Conservation (phyloP, 1,140 invertebrate genomes). For the Cherax quadricarinatus region DNA sequence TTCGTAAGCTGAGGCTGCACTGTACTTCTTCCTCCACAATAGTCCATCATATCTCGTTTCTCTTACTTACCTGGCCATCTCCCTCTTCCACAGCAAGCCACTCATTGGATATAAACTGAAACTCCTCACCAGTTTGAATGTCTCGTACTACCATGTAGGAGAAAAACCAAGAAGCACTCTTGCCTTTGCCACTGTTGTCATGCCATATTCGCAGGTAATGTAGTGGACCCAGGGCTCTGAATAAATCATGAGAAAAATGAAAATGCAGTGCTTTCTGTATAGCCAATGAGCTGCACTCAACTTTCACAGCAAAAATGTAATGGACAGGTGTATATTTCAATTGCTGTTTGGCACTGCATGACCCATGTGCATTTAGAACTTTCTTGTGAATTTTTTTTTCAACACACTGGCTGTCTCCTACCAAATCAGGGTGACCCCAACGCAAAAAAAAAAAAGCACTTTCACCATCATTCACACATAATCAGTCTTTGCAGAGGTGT, state of each 20-base stretch:
- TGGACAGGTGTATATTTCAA: too few relatives aligned
- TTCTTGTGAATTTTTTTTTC: too few relatives aligned
- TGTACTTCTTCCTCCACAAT: too few relatives aligned
- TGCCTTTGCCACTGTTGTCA: constrained; percentile 80
- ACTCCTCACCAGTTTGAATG: constrained; percentile 79
- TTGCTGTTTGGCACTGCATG: too few relatives aligned
- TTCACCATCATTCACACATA: too few relatives aligned
- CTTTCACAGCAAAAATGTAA: not conserved
- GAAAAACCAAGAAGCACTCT: constrained; percentile 79
- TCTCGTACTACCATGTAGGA: constrained; percentile 79
- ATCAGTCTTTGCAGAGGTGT: too few relatives aligned
- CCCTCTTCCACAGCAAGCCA: constrained; percentile 81
- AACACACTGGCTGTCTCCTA: too few relatives aligned
- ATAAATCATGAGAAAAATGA: not conserved
- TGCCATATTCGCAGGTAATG: constrained; percentile 80
- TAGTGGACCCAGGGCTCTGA: constrained; percentile 78
- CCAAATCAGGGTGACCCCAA: too few relatives aligned
- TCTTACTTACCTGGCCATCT: constrained; percentile 78
- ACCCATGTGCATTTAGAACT: too few relatives aligned
- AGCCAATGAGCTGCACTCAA: not conserved
- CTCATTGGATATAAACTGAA: constrained; percentile 78
- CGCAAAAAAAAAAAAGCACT: too few relatives aligned
- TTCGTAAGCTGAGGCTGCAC: too few relatives aligned
- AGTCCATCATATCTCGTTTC: not conserved
- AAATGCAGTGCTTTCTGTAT: not conserved